A percentile compares a stretch with the other conserved stretches of the same genome.
These are phyloP conservation scores for Maniola jurtina DNA, from an alignment of 1,140 invertebrate species.

Conservation along the genomic window DNA sequence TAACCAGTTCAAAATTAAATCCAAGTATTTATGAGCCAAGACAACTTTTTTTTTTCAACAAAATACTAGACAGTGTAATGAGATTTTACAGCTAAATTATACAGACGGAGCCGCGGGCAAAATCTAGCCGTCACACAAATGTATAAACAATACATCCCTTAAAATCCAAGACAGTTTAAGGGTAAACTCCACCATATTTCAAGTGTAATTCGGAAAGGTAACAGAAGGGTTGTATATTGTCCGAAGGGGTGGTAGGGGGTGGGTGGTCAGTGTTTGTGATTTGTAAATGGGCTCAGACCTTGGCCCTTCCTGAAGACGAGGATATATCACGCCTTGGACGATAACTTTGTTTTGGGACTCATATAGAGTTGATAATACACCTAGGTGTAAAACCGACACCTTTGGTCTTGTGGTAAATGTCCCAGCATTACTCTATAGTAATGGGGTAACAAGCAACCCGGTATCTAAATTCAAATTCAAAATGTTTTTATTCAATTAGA, in stretches of 20 bases:
- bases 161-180: constrained; percentile 36
- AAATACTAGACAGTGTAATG: too few species aligned
- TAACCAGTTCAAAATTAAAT: too few species aligned
- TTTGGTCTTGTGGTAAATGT: too few species aligned
- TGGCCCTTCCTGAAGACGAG: constrained; percentile 75
- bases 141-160: constrained; percentile 23
- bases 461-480: too few species aligned
- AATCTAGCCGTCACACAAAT: background rate
- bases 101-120: too few species aligned
- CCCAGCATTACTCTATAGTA: too few species aligned
- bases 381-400: too few species aligned
- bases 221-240: constrained; percentile 69
- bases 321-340: constrained; percentile 73
- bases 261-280: constrained; percentile 77
- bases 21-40: too few species aligned
- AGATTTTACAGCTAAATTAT: too few species aligned
- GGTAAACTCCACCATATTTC: constrained; percentile 66
- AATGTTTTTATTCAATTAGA: too few species aligned
- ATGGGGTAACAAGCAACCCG: too few species aligned
- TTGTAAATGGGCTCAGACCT: constrained; percentile 77
- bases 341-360: constrained; percentile 66
- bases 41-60: too few species aligned
- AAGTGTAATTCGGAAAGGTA: constrained; percentile 67
- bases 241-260: constrained; percentile 20
- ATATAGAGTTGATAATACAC: constrained; percentile 46